Evolutionary conservation across 2,888 invertebrate genomes (phyloP), one percentile per base, ranked within the genome.

Genomic region (Drosophila seclusa): DNA sequence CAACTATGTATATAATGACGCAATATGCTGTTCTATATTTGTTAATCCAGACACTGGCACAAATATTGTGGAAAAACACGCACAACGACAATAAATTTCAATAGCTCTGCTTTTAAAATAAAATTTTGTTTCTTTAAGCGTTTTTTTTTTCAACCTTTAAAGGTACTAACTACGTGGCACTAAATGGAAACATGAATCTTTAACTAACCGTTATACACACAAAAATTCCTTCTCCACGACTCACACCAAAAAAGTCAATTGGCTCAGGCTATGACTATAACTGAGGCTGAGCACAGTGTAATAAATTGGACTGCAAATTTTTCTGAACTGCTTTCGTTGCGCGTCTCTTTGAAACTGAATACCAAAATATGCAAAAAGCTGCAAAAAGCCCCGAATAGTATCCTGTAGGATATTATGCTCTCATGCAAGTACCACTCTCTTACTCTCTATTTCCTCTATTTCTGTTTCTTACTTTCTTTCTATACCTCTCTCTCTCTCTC

Each of bases 251-350:
- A 4, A 68, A 68, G 61, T 65, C 66, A 64, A 78, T 64, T 74
- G 67, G 61, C 68, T 76, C 40, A 36, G 71, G 50, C 55, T 68
- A 48, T 60, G 59, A 76, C 60, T 71, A 55, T 59, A 50, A 60
- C 68, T 68, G 63, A 71, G 54, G 52, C 79, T 63, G 66, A 54
- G 63, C 50, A 53, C 60, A 29, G 48, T 38, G 8, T 16, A 54
- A 49, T 42, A 54, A 62, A 59, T 49, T 45, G 50, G 61, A 57
- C 29, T 40, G 55, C 50, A 60, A 63, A 80, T 63, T 76, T 68
- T 54, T 68, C 42, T 79, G 79, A 89, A 91, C 92, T 90, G 89
- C 76, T 82, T 82, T 78, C 90, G 89, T 80, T 86, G 91, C 90
- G 87, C 87, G 90, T 78, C 85, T 87, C 85, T 80, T 72, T 71